Evolutionary conservation across 2,888 invertebrate species (phyloP), one percentile per base, ranked within the genome.

Genomic region (Drosophila greeni): DNA sequence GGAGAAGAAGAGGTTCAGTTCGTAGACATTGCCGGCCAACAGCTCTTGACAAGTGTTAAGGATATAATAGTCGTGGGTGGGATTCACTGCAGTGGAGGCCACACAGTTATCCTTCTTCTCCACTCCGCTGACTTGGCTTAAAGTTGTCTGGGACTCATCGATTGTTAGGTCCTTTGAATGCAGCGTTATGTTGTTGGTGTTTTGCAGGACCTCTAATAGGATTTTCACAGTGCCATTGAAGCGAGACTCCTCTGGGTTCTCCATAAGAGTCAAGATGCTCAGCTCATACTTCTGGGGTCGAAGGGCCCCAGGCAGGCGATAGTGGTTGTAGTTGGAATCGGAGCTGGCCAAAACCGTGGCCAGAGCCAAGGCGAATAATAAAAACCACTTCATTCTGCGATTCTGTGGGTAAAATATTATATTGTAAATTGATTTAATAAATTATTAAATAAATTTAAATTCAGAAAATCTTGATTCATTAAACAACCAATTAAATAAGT

Each of bases 151-250:
- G 0, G 76, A 48, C 8, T 90, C 88, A 12, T 89, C 86, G 3
- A 94, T 90, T 0, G 87, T 88, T 49, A 93, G 89, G 61, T 92
- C 91, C 85, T 92, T 91, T 0, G 58, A 24, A 12, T 94, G 94
- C 3, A 94, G 89, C 0, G 92, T 91, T 34, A 94, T 91, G 67
- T 91, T 91, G 5, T 89, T 88, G 1, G 93, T 92, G 1, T 90
- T 82, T 48, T 90, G 87, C 23, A 76, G 37, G 0, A 78, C 75
- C 5, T 76, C 84, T 37, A 89, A 76, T 49, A 85, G 81, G 31
- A 90, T 89, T n/a, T 75, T 76, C 4, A 89, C 87, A 55, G 85
- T 82, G 9, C 90, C 90, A 11, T 76, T 72, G 64, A 89, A 90
- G 26, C 73, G 73, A 54, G 89, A 86, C 62, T 86, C 82, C 1